These are phyloP conservation scores for Pedetes capensis DNA, from an alignment of 2,113 vertebrate species.

Conservation along the genomic window DNA sequence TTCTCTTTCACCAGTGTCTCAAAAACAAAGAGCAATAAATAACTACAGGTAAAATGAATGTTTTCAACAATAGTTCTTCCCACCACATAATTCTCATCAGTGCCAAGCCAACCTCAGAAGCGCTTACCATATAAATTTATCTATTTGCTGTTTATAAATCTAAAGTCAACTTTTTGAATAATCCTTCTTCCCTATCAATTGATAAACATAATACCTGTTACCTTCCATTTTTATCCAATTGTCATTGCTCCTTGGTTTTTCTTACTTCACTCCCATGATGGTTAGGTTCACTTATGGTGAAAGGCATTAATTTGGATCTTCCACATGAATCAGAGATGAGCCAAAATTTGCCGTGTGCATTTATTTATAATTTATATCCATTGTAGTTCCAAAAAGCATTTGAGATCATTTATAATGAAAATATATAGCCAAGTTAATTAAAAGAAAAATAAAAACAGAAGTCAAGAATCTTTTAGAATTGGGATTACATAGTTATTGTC, in stretches of 20 bases:
- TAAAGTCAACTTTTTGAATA: background rate
- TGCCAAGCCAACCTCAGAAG: background rate
- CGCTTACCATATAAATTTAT: background rate
- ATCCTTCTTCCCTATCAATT: background rate
- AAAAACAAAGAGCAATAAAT: background rate
- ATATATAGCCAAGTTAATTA: background rate
- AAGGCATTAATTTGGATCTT: background rate
- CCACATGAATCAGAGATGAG: background rate
- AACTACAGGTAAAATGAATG: background rate
- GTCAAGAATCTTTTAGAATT: background rate
- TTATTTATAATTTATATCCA: constrained; percentile 16
- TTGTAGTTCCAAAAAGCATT: constrained; percentile 11
- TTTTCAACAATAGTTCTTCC: background rate
- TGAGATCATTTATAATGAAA: constrained; percentile 12
- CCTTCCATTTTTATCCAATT: background rate
- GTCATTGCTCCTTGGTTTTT: background rate
- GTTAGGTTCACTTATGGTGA: background rate
- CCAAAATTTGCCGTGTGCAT: background rate
- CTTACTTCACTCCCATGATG: background rate
- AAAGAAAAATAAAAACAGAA: constrained; percentile 31
- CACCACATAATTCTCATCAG: background rate
- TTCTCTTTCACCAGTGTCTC: background rate
- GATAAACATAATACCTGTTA: background rate
- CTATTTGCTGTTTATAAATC: background rate
- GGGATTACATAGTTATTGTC: background rate